Conservation (phyloP, 2,888 invertebrate species). For the Perizoma flavofasciatum region DNA sequence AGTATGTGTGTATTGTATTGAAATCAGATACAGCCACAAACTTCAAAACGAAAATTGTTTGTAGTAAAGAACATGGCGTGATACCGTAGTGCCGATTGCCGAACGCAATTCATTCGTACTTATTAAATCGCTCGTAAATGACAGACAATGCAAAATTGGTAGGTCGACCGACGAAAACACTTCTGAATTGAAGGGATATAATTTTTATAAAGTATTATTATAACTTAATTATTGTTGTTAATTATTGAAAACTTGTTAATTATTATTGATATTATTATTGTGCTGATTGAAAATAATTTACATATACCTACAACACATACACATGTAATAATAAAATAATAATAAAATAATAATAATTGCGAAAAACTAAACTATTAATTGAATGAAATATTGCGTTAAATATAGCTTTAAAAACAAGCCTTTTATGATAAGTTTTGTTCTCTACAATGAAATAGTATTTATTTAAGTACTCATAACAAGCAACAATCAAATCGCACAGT, state of each 20-base stretch:
- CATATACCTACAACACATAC: background rate
- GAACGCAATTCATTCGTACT: conserved; percentile 53
- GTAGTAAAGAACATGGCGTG: conserved; percentile 50
- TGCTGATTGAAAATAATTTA: too few relatives aligned
- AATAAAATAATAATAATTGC: too few relatives aligned
- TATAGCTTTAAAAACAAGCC: background rate
- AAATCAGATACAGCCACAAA: conserved; percentile 52
- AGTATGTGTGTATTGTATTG: conserved; percentile 44
- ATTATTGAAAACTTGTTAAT: background rate
- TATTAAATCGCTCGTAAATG: conserved; percentile 60
- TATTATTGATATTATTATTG: conserved; percentile 1
- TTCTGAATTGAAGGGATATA: conserved; percentile 21
- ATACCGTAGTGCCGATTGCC: conserved; percentile 28
- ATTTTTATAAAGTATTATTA: conserved; percentile 15
- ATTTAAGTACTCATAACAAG: conserved; percentile 1
- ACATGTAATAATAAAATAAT: too few relatives aligned
- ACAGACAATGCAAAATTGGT: conserved; percentile 43
- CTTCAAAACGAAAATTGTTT: conserved; percentile 51
- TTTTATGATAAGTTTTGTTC: background rate
- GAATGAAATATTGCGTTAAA: background rate
- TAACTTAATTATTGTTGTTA: conserved; percentile 2
- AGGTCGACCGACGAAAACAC: conserved; percentile 23
- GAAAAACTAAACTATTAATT: background rate
- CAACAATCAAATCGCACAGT: conserved; percentile 9
- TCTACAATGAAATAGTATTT: background rate